A percentile compares a stretch with the other conserved stretches of the same genome.
Conservation (phyloP, 2,888 invertebrate genomes). For the Tribolium freemani region DNA sequence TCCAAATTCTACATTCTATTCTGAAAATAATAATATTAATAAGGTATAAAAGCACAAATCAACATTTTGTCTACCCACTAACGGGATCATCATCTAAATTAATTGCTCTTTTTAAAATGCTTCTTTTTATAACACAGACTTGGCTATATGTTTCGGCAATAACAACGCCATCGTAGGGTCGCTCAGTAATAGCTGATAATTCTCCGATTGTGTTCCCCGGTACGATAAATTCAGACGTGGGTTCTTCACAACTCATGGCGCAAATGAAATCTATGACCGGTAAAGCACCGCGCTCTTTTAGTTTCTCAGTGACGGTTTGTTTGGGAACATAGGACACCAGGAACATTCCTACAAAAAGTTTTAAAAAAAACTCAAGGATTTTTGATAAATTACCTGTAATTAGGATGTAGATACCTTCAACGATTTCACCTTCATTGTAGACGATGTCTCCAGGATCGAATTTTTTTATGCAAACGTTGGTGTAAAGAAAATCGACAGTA, state of each 20-base stretch:
- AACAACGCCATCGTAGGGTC: conserved; percentile 72
- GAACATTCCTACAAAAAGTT: background rate
- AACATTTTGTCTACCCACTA: background rate
- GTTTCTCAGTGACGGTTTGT: background rate
- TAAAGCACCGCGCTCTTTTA: conserved; percentile 64
- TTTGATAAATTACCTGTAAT: conserved; percentile 61
- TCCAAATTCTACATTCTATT: conserved; percentile 68
- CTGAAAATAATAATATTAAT: conserved; percentile 64
- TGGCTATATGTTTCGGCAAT: conserved; percentile 74
- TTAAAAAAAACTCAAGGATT: background rate
- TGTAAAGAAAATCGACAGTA: conserved; percentile 32
- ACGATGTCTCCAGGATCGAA: conserved; percentile 48
- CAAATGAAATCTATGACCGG: conserved; percentile 72
- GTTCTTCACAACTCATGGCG: conserved; percentile 68
- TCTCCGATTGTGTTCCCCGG: conserved; percentile 76
- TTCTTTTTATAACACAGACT: conserved; percentile 67
- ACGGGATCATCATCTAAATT: conserved; percentile 67
- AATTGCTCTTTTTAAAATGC: conserved; percentile 60
- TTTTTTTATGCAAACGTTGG: conserved; percentile 40
- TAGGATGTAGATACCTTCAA: conserved; percentile 66
- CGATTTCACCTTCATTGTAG: conserved; percentile 57
- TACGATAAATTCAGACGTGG: conserved; percentile 72
- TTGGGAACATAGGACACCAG: conserved; percentile 49
- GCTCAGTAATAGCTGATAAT: conserved; percentile 72
- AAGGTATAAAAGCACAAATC: too few species aligned